Percentiles rank a stretch among this genome's conserved stretches.
phyloP scores from a whole-genome alignment of 2,888 invertebrate genomes.

The Thalpophila matura region DNA sequence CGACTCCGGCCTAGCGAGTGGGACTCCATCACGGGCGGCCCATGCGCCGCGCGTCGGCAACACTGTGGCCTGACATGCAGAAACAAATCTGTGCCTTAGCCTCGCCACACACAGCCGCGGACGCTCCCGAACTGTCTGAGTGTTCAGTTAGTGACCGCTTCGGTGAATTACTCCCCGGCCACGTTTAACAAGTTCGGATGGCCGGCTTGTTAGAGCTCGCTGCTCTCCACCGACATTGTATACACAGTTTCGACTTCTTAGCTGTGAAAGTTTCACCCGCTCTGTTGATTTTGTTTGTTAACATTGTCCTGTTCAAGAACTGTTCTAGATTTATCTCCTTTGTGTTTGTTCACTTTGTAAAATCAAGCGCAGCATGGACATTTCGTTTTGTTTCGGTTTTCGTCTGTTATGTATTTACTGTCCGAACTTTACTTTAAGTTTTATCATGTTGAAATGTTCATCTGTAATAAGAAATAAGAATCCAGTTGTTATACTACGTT shows the following conservation, averaged over 20 bases:
- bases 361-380: constrained; percentile 67
- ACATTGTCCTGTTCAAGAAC: constrained; percentile 77
- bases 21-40: constrained; percentile 78
- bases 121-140: constrained; percentile 78
- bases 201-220: constrained; percentile 86
- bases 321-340: constrained; percentile 65
- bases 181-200: constrained; percentile 86
- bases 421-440: constrained; percentile 26
- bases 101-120: constrained; percentile 62
- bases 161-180: constrained; percentile 79
- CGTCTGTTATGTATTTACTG: constrained; percentile 35
- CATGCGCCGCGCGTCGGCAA: constrained; percentile 59
- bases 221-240: constrained; percentile 81
- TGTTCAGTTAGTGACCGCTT: constrained; percentile 76
- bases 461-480: constrained; percentile 49
- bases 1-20: constrained; percentile 79
- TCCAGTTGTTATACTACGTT: neutral
- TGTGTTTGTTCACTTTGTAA: constrained; percentile 63
- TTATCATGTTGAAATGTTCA: constrained; percentile 21
- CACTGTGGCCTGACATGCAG: constrained; percentile 56
- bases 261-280: constrained; percentile 84
- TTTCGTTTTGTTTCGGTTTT: constrained; percentile 46
- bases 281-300: constrained; percentile 86
- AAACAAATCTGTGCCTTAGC: constrained; percentile 59
- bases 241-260: constrained; percentile 86